phyloP scores from a whole-genome alignment of 2,888 invertebrate genomes.

The Eledona agricola region DNA sequence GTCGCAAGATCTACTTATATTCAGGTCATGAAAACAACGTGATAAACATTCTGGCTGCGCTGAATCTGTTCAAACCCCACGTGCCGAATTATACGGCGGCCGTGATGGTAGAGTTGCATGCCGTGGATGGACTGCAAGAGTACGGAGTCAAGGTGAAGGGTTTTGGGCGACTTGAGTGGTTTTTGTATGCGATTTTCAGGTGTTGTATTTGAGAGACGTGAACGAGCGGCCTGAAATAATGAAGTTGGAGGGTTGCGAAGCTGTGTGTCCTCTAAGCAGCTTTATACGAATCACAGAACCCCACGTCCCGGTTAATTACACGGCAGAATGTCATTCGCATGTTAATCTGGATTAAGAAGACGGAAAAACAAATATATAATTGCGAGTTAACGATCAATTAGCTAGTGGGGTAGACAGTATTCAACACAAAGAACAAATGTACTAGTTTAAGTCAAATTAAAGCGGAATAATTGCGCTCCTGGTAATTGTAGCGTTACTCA shows the following conservation, averaged over 20 bases:
- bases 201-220: conserved; percentile 52
- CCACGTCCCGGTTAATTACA: conserved; percentile 56
- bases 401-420: no score
- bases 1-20: conserved; percentile 62
- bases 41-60: conserved; percentile 63
- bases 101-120: conserved; percentile 55
- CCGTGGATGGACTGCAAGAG: conserved; percentile 41
- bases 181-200: conserved; percentile 43
- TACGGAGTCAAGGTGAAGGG: conserved; percentile 54
- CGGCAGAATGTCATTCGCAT: conserved; percentile 54
- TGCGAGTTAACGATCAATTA: no score
- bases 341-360: conserved; percentile 46
- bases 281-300: conserved; percentile 52
- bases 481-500: no score
- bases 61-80: conserved; percentile 63
- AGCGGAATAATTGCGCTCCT: no score
- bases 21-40: conserved; percentile 69
- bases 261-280: conserved; percentile 53
- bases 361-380: conserved; percentile 4
- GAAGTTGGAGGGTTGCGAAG: conserved; percentile 52
- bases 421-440: no score
- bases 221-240: conserved; percentile 47
- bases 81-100: conserved; percentile 57
- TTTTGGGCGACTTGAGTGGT: no score
- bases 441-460: no score